A percentile compares a stretch with the other conserved stretches of the same genome.
Conservation (phyloP, 2,113 vertebrate genomes). For the Odobenus rosmarus region DNA sequence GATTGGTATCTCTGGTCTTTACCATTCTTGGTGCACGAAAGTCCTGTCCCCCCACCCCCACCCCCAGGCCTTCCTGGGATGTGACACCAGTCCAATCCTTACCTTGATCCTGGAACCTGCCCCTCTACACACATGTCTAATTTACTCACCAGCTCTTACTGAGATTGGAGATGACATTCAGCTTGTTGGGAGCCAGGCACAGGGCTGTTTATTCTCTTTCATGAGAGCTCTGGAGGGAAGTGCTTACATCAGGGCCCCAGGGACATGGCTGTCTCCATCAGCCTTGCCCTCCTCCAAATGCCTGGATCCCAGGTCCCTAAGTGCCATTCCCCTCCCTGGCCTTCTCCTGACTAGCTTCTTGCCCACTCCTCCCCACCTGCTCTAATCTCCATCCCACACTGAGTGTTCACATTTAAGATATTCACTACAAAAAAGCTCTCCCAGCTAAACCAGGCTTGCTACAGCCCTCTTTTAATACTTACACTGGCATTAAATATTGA, state of each 20-base stretch:
- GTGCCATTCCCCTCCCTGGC: not conserved
- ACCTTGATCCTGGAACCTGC: not conserved
- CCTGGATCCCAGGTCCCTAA: not conserved
- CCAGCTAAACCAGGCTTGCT: not conserved
- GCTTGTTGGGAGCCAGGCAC: not conserved
- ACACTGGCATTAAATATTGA: not conserved
- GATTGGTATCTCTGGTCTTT: not conserved
- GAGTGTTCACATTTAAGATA: not conserved
- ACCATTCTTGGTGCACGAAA: not conserved
- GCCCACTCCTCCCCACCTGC: not conserved
- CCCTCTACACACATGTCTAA: not conserved
- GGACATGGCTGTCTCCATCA: not conserved
- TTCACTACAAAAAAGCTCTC: not conserved
- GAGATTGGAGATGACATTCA: not conserved
- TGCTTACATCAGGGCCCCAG: not conserved
- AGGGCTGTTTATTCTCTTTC: not conserved
- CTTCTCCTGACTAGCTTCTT: not conserved
- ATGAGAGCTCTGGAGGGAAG: not conserved
- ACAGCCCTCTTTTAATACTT: not conserved
- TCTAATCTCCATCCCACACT: not conserved
- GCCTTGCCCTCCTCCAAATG: not conserved
- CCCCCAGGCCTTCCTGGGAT: not conserved
- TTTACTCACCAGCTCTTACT: not conserved
- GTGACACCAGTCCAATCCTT: not conserved
- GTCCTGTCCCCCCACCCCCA: no score